Evolutionary conservation across 2,888 invertebrate genomes (phyloP).

Genomic region (Drosophila putrida): DNA sequence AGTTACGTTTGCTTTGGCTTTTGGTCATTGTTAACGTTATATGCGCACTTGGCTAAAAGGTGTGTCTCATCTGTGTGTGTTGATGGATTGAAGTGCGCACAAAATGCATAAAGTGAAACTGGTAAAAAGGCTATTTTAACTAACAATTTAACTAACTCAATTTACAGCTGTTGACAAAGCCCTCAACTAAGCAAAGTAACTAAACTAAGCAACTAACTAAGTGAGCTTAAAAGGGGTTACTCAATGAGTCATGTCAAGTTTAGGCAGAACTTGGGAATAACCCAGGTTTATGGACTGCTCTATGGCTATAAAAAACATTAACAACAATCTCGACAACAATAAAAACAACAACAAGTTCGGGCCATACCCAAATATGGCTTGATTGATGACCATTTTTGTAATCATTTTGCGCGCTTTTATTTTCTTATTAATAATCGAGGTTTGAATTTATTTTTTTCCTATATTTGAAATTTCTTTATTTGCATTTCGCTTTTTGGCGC

Average conservation of each 20-base stretch:
- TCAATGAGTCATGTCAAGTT: conserved; percentile 31
- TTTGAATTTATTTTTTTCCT: conserved; percentile 6
- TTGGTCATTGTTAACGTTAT: conserved; percentile 13
- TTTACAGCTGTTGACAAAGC: conserved; percentile 27
- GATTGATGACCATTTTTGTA: conserved; percentile 55
- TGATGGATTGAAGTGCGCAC: conserved; percentile 20
- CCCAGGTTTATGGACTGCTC: conserved; percentile 16
- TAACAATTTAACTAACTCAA: conserved; percentile 9
- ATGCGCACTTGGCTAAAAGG: conserved; percentile 38
- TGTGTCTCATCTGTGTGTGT: conserved; percentile 11
- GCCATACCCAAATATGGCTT: conserved; percentile 36
- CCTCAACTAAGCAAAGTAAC: conserved; percentile 6
- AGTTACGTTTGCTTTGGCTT: conserved; percentile 1
- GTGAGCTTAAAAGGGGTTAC: not conserved
- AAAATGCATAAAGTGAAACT: conserved; percentile 72
- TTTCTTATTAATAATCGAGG: conserved; percentile 20
- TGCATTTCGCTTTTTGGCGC: conserved; percentile 25
- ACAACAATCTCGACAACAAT: conserved; percentile 25
- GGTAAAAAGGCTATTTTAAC: conserved; percentile 53
- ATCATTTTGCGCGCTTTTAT: conserved; percentile 26
- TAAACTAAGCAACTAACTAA: conserved; percentile 6
- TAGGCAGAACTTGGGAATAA: conserved; percentile 15
- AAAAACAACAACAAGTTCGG: conserved; percentile 24
- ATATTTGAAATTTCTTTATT: conserved; percentile 45
- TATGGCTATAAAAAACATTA: conserved; percentile 13